Evolutionary conservation across 1,140 invertebrate species (phyloP).

Genomic region (Drosophila nigromelanica): DNA sequence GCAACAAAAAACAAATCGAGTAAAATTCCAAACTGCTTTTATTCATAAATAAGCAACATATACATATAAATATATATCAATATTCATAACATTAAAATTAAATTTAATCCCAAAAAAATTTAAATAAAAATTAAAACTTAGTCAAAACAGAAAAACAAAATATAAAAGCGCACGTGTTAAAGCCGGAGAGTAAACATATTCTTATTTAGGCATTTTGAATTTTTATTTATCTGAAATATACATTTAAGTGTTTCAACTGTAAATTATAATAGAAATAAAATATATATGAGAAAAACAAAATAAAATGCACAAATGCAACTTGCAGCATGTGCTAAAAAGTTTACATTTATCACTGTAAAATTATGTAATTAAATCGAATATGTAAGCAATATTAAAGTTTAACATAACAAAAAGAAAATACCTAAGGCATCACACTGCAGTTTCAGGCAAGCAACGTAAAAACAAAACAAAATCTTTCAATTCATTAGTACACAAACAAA

Average conservation of each 20-base stretch:
- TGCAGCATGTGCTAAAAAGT: conserved; percentile 58
- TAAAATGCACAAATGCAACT: conserved; percentile 26
- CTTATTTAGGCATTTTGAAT: conserved; percentile 66
- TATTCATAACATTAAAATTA: conserved; percentile 35
- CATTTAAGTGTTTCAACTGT: conserved; percentile 75
- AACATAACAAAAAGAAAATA: conserved; percentile 50
- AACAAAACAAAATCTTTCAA: conserved; percentile 43
- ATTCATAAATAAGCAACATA: conserved; percentile 49
- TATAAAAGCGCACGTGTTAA: conserved; percentile 66
- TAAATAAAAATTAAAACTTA: conserved; percentile 71
- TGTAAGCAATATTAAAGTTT: conserved; percentile 80
- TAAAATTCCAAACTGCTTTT: conserved; percentile 58
- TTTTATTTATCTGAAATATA: conserved; percentile 66
- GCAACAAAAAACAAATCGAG: conserved; percentile 19
- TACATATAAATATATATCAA: conserved; percentile 50
- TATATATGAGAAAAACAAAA: conserved; percentile 21
- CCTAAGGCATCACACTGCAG: conserved; percentile 32
- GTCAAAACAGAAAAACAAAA: conserved; percentile 41
- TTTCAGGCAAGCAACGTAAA: conserved; percentile 50
- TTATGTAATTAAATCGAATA: conserved; percentile 75
- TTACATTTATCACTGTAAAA: conserved; percentile 74
- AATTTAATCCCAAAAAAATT: conserved; percentile 57
- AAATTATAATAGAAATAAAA: conserved; percentile 61
- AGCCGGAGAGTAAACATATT: conserved; percentile 59
- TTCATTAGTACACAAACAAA: conserved; percentile 57